Percentiles rank a stretch among this genome's conserved stretches.
These are phyloP conservation scores for Ceuthmochares aereus DNA, from an alignment of 2,113 vertebrate genomes.

Conservation along the genomic window DNA sequence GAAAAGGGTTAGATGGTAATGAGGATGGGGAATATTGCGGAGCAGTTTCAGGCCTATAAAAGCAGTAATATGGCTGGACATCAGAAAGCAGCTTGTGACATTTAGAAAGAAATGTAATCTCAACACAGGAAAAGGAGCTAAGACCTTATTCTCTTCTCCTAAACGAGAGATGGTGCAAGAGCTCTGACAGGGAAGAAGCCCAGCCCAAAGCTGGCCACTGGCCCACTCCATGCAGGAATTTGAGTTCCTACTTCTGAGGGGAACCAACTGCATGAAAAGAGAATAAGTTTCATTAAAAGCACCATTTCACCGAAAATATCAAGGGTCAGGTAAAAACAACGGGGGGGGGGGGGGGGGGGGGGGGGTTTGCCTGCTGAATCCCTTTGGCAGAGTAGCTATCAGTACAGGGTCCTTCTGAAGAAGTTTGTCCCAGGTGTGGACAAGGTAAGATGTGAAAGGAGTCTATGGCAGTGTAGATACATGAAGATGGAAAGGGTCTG, in stretches of 20 bases:
- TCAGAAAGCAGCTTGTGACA: background rate
- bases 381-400: background rate
- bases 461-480: background rate
- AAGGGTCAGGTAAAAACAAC: background rate
- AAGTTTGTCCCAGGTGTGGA: background rate
- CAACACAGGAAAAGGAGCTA: background rate
- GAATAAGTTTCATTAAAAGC: background rate
- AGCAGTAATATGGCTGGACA: background rate
- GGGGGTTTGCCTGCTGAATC: background rate
- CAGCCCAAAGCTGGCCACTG: background rate
- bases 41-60: background rate
- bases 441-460: background rate
- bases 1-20: background rate
- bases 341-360: background rate
- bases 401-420: background rate
- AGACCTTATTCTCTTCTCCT: background rate
- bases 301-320: background rate
- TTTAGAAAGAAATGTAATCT: background rate
- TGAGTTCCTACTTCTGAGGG: background rate
- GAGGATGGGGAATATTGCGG: background rate
- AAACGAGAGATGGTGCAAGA: background rate
- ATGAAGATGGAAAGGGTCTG: background rate
- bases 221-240: fast-evolving
- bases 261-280: background rate
- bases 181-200: background rate